Evolutionary conservation across 2,888 invertebrate species (phyloP), one percentile per base, ranked within the genome.

Genomic region (Tupiocoris notatus): DNA sequence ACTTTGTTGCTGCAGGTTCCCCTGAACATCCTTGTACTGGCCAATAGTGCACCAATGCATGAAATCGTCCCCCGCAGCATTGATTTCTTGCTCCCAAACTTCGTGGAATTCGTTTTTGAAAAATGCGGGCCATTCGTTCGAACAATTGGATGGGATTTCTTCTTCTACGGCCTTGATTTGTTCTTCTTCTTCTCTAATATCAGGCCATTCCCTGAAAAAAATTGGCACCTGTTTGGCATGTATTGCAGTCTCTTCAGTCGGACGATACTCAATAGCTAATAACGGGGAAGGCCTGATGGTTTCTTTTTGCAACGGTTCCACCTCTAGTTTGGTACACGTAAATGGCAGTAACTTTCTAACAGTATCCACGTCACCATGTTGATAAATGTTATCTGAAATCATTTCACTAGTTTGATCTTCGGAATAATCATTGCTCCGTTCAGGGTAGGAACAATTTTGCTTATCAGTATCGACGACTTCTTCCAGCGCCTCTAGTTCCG

Each of bases 361-460:
- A n/a, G 3, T 39, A 12, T 39, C 39, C 12, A 12, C 39, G 39
- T 59, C 22, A n/a, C 63, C 16, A 20, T 20, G 22, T 7, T 20
- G 63, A 20, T 18, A 20, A 21, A 73, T 73, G 39, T 73, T 22
- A 54, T 73, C 73, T 12, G 73, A 73, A 39, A 73, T 54, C 73
- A 73, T 73, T 21, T 73, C 73, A 20, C 75, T 66, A 17, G 75
- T 75, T 17, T 58, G n/a, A 54, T 75, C 75, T 23, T 66, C 75
- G 16, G 61, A 20, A 39, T 25, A 17, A 6, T 73, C 73, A 2
- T 59, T 18, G 7, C 7, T 9, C 7, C n/a, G 59, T 39, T 39
- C 39, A 12, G 39, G 39, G 39, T 12, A 39, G 12, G 39, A 7
- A 12, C 39, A 39, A 39, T 39, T 39, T 7, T 3, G 39, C 39